Percentiles rank a stretch among this genome's conserved stretches.
These are phyloP conservation scores for Drosophila demipolita DNA, from an alignment of 2,888 invertebrate genomes.

Conservation along the genomic window DNA sequence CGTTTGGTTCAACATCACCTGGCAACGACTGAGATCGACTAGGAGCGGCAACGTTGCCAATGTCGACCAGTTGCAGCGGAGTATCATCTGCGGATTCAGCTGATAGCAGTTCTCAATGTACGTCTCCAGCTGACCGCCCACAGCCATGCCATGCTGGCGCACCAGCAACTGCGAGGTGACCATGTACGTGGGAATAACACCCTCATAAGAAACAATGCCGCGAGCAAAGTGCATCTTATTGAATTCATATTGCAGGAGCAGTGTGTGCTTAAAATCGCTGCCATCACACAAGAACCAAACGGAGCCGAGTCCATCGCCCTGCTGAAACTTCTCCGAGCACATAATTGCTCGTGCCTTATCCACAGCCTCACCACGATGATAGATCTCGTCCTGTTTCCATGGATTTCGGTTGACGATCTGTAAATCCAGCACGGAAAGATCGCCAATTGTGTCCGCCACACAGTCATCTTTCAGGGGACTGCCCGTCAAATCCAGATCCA, in stretches of 20 bases:
- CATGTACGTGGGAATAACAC: conserved; percentile 63
- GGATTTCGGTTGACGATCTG: conserved; percentile 62
- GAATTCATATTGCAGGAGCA: conserved; percentile 79
- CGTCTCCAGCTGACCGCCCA: conserved; percentile 55
- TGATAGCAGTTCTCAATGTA: conserved; percentile 80
- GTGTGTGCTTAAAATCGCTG: conserved; percentile 86
- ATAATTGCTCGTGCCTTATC: conserved; percentile 77
- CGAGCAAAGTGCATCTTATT: conserved; percentile 66
- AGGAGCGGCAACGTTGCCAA: conserved; percentile 64
- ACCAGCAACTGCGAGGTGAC: conserved; percentile 72
- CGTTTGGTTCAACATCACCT: conserved; percentile 79
- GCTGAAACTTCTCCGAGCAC: conserved; percentile 72
- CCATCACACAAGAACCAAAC: conserved; percentile 88
- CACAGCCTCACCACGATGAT: conserved; percentile 72
- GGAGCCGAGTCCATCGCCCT: conserved; percentile 75
- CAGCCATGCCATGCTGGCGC: conserved; percentile 65
- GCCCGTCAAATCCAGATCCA: conserved; percentile 81
- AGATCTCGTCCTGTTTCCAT: conserved; percentile 82
- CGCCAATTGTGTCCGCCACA: conserved; percentile 76
- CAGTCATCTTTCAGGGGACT: conserved; percentile 84
- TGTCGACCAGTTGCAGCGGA: conserved; percentile 80
- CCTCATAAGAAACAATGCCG: conserved; percentile 78
- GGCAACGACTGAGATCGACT: conserved; percentile 78
- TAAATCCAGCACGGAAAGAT: conserved; percentile 75
- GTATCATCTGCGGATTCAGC: conserved; percentile 73